These are phyloP conservation scores for Dioctria linearis DNA, from an alignment of 2,888 invertebrate species.

Conservation along the genomic window DNA sequence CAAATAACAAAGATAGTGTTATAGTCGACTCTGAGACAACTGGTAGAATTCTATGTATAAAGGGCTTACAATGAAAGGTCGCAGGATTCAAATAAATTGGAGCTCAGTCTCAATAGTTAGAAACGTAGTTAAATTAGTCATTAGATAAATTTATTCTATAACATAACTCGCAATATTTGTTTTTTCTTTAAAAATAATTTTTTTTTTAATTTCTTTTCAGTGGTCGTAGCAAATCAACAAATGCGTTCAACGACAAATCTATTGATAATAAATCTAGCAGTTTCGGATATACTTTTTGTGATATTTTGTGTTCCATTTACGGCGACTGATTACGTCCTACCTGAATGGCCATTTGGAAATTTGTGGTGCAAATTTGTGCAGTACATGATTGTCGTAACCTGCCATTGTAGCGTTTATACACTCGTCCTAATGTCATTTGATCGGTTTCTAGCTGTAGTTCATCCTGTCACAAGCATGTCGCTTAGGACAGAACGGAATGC, in stretches of 20 bases:
- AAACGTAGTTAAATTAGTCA: no score
- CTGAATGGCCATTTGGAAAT: constrained; percentile 92
- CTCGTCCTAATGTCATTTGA: constrained; percentile 95
- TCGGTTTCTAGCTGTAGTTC: constrained; percentile 92
- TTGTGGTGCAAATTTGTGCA: constrained; percentile 89
- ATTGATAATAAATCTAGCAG: constrained; percentile 90
- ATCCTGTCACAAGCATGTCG: constrained; percentile 91
- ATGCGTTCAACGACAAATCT: constrained; percentile 96
- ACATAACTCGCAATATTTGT: no score
- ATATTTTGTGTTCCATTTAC: constrained; percentile 96
- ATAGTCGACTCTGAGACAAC: no score
- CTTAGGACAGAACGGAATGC: constrained; percentile 88
- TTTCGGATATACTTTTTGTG: constrained; percentile 92
- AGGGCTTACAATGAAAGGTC: no score
- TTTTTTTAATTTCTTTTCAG: constrained; percentile 65
- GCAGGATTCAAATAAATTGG: no score
- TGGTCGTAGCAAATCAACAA: constrained; percentile 89
- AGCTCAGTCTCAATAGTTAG: no score
- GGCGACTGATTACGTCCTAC: constrained; percentile 89
- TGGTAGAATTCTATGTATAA: no score
- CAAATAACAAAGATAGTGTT: no score
- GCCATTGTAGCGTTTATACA: constrained; percentile 94
- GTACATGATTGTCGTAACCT: constrained; percentile 92
- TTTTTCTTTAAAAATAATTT: no score
- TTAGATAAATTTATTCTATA: no score